These are phyloP conservation scores for Epizoanthus stellaris DNA, from an alignment of 92 coral and sea anemone species.

Conservation along the genomic window DNA sequence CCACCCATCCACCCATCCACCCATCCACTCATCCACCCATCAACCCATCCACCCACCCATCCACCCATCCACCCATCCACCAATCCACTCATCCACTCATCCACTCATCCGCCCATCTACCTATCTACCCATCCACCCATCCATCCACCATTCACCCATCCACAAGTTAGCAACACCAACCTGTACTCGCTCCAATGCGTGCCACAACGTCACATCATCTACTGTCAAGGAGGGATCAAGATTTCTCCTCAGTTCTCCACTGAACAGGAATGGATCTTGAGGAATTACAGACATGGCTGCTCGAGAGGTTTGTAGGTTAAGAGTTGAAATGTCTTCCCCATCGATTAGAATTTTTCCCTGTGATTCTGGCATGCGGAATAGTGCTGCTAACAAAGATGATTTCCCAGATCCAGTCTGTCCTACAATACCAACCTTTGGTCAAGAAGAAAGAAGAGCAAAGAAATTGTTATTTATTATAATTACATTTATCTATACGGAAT, in stretches of 20 bases:
- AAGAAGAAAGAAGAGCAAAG: neutral
- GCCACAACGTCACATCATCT: slow-evolving; percentile 31
- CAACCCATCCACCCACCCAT: too few relatives aligned
- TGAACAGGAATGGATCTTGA: slow-evolving; percentile 26
- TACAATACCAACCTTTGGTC: slow-evolving; percentile 24
- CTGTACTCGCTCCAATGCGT: slow-evolving; percentile 38
- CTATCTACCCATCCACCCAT: too few relatives aligned
- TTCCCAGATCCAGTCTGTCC: slow-evolving; percentile 42
- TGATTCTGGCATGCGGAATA: slow-evolving; percentile 36
- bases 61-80: too few relatives aligned
- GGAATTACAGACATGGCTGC: slow-evolving; percentile 34
- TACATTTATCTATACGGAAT: neutral
- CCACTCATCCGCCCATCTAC: too few relatives aligned
- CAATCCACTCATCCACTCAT: too few relatives aligned
- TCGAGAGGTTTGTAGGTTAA: slow-evolving; percentile 25
- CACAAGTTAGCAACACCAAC: neutral
- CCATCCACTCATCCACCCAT: too few relatives aligned
- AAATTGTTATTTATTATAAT: neutral
- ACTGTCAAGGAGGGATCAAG: slow-evolving; percentile 9
- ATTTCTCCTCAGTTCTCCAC: slow-evolving; percentile 33
- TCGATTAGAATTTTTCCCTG: slow-evolving; percentile 23
- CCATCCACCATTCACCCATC: too few relatives aligned
- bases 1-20: too few relatives aligned
- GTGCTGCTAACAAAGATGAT: slow-evolving; percentile 23
- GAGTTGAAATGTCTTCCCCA: slow-evolving; percentile 32